Conservation (phyloP, 2,888 invertebrate genomes). For the Danaus chrysippus region DNA sequence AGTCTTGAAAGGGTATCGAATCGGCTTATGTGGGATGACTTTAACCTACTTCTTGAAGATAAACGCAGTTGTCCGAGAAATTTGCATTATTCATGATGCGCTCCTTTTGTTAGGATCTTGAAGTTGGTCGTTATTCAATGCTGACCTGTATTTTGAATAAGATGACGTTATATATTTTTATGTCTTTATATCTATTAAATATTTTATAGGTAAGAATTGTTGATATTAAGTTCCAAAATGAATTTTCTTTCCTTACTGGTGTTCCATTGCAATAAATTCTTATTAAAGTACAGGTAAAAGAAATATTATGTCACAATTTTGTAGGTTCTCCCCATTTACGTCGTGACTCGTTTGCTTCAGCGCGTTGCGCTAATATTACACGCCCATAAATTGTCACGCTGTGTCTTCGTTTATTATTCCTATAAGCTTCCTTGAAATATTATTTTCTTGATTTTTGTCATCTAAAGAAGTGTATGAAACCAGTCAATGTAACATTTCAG, state of each 20-base stretch:
- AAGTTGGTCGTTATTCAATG: neutral
- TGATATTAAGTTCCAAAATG: too few species aligned
- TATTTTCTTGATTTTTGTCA: neutral
- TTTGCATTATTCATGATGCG: constrained; percentile 4
- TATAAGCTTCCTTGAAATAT: neutral
- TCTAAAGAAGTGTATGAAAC: too few species aligned
- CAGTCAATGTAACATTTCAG: too few species aligned
- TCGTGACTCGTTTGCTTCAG: neutral
- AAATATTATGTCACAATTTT: constrained; percentile 2
- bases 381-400: constrained; percentile 1
- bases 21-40: constrained; percentile 5
- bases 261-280: too few species aligned
- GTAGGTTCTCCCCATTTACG: constrained; percentile 1
- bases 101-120: neutral
- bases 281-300: constrained; percentile 5
- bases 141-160: neutral
- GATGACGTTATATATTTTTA: too few species aligned
- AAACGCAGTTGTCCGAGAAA: constrained; percentile 2
- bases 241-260: too few species aligned
- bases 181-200: too few species aligned
- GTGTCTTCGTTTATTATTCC: constrained; percentile 3
- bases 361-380: neutral
- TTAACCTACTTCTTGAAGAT: constrained; percentile 5
- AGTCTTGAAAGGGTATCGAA: too few species aligned
- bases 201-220: too few species aligned